Evolutionary conservation across 2,113 vertebrate genomes (phyloP).

Genomic region (Tychaedon coryphoeus): DNA sequence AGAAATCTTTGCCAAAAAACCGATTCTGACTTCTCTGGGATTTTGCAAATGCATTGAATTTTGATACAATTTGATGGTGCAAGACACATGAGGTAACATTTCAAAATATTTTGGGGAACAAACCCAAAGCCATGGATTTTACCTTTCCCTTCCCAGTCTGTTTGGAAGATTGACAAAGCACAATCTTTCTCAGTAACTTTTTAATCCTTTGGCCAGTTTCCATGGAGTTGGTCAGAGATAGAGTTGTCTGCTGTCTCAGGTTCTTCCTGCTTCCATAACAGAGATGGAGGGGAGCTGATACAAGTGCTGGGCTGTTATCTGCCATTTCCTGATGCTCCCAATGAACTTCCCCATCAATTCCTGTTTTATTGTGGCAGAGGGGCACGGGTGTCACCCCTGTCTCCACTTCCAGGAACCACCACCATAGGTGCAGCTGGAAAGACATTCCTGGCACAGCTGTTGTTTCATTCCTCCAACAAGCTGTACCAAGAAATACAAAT

Average conservation of each 20-base stretch:
- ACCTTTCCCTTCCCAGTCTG: background rate
- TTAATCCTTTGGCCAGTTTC: background rate
- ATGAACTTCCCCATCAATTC: background rate
- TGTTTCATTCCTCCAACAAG: background rate
- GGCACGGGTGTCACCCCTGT: too few species aligned
- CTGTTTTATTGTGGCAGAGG: background rate
- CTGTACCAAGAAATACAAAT: background rate
- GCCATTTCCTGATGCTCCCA: background rate
- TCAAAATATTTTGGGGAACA: background rate
- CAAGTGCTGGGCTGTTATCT: background rate
- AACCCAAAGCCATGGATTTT: background rate
- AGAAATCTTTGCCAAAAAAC: background rate
- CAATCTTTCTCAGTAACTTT: background rate
- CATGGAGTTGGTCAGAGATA: background rate
- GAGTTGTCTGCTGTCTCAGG: background rate
- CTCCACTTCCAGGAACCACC: background rate
- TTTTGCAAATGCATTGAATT: background rate
- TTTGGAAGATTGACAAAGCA: background rate
- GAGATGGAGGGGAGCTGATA: background rate
- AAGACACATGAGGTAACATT: background rate
- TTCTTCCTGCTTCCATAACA: background rate
- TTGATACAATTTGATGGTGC: background rate
- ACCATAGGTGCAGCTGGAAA: accelerated
- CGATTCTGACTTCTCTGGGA: background rate
- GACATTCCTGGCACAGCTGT: background rate